phyloP scores from a whole-genome alignment of 2,113 vertebrate species.

The Rafetus swinhoei region DNA sequence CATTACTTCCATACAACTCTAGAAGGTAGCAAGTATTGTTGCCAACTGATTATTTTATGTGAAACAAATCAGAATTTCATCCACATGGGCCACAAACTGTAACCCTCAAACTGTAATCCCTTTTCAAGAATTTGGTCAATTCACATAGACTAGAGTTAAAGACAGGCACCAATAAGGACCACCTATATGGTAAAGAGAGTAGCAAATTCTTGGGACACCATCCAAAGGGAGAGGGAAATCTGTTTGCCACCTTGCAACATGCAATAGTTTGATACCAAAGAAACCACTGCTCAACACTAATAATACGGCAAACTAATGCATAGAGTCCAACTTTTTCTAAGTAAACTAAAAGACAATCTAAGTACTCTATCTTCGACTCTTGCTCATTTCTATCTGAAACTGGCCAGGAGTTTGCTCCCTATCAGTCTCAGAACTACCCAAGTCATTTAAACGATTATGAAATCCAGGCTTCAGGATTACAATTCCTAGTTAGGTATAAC shows the following conservation, averaged over 20 bases:
- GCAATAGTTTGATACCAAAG: background rate
- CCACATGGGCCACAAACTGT: no score
- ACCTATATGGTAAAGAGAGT: background rate
- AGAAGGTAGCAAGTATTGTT: no score
- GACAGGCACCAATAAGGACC: background rate
- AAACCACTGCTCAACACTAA: background rate
- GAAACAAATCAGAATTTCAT: no score
- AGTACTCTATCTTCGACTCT: background rate
- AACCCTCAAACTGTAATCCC: no score
- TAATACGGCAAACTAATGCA: background rate
- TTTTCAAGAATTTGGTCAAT: no score
- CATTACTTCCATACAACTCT: no score
- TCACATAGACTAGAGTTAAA: background rate
- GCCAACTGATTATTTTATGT: no score
- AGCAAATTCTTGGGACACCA: fast-evolving
- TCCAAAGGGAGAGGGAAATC: background rate
- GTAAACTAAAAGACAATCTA: background rate
- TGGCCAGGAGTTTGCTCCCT: background rate
- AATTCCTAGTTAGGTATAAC: background rate
- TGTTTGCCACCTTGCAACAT: background rate
- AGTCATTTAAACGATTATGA: background rate
- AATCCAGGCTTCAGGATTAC: background rate
- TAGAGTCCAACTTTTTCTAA: background rate
- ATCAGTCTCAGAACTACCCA: background rate
- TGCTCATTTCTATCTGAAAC: background rate